Evolutionary conservation across 2,797 vertebrate genomes (phyloP).

Genomic region (Chrysocyon brachyurus): DNA sequence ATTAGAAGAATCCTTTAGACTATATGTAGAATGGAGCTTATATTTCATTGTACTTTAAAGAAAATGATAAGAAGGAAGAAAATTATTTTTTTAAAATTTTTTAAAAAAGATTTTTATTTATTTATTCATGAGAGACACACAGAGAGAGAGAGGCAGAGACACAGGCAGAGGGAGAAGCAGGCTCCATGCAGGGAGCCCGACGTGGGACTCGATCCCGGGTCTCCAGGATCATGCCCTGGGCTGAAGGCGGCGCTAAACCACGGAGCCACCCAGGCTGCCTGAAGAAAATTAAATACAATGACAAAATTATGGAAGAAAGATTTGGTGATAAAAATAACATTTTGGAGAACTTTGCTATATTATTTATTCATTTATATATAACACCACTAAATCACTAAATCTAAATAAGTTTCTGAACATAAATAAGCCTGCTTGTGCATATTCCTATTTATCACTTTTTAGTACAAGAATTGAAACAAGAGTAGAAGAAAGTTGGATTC

Average conservation of each 20-base stretch:
- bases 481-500: not conserved
- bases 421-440: not conserved
- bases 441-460: not conserved
- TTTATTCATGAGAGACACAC: too few relatives aligned
- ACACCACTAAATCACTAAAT: not conserved
- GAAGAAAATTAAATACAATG: not conserved
- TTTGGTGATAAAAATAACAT: not conserved
- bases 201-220: too few relatives aligned
- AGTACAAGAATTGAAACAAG: conserved; percentile 3
- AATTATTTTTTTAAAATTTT: not conserved
- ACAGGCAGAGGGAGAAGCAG: too few relatives aligned
- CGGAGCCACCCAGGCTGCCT: too few relatives aligned
- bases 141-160: too few relatives aligned
- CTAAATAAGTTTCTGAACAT: not conserved
- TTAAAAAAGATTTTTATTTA: too few relatives aligned
- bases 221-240: too few relatives aligned
- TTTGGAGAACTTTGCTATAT: not conserved
- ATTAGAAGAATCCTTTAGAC: not conserved
- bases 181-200: too few relatives aligned
- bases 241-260: too few relatives aligned
- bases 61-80: not conserved
- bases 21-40: not conserved
- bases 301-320: not conserved
- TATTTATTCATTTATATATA: not conserved
- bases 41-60: not conserved